phyloP scores from a whole-genome alignment of 2,797 vertebrate species.

The Microcaecilia unicolor region DNA sequence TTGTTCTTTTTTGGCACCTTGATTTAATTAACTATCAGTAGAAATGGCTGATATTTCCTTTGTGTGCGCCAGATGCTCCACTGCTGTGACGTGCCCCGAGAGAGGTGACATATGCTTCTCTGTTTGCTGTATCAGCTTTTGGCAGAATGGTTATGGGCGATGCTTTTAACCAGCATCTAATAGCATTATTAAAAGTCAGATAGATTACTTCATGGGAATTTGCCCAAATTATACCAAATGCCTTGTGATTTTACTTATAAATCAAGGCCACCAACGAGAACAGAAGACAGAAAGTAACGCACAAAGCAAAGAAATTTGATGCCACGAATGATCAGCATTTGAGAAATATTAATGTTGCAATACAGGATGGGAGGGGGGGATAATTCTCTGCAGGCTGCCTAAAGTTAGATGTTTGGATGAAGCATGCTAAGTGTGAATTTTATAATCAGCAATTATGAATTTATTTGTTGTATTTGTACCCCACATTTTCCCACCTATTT shows the following conservation, averaged over 20 bases:
- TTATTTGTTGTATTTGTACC: too few species aligned
- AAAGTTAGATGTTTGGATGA: too few species aligned
- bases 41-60: background rate
- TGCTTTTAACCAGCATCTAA: conserved; percentile 4
- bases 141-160: conserved; percentile 12
- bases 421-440: too few species aligned
- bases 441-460: too few species aligned
- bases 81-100: background rate
- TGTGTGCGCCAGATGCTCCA: conserved; percentile 7
- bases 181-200: conserved; percentile 13
- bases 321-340: rapidly evolving
- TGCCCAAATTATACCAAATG: background rate
- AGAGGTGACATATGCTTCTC: rapidly evolving
- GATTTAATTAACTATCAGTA: conserved; percentile 31
- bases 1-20: conserved; percentile 7
- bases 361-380: too few species aligned
- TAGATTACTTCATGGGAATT: background rate
- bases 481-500: too few species aligned
- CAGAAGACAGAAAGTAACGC: rapidly evolving
- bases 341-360: background rate
- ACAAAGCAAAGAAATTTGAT: rapidly evolving
- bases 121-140: background rate
- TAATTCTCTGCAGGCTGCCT: too few species aligned
- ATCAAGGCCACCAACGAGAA: background rate
- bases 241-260: background rate